phyloP scores from a whole-genome alignment of 2,888 invertebrate species.

The Ethmia dodecea region DNA sequence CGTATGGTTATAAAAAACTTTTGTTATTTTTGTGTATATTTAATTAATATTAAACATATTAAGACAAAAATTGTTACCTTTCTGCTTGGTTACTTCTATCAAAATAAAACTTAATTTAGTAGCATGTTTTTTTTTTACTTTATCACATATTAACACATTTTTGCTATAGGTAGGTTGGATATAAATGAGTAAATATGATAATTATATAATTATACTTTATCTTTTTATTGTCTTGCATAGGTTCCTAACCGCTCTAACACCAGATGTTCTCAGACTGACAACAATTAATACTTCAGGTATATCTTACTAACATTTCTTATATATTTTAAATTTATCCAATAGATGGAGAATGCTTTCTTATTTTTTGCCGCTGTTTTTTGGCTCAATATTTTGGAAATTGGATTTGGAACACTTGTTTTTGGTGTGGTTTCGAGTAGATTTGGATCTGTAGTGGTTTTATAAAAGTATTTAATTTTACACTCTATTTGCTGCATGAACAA shows the following conservation, averaged over 20 bases:
- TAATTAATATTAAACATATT: too few species aligned
- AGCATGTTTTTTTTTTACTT: slow-evolving; percentile 14
- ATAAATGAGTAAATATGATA: neutral
- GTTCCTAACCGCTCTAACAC: slow-evolving; percentile 76
- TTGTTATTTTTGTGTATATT: too few species aligned
- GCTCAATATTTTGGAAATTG: slow-evolving; percentile 27
- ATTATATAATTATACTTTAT: slow-evolving; percentile 1
- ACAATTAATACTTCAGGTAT: slow-evolving; percentile 75
- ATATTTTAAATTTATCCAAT: slow-evolving; percentile 29
- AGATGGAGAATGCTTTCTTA: slow-evolving; percentile 72
- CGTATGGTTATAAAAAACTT: too few species aligned
- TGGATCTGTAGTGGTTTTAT: slow-evolving; percentile 16
- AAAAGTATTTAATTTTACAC: slow-evolving; percentile 15
- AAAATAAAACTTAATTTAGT: too few species aligned
- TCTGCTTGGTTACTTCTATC: too few species aligned
- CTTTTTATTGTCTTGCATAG: slow-evolving; percentile 45
- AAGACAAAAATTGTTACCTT: too few species aligned
- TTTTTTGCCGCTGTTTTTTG: slow-evolving; percentile 41
- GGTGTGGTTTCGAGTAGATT: slow-evolving; percentile 17
- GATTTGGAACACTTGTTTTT: slow-evolving; percentile 18
- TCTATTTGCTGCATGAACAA: slow-evolving; percentile 28
- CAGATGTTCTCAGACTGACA: slow-evolving; percentile 75
- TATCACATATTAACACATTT: slow-evolving; percentile 31
- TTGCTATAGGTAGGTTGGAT: neutral
- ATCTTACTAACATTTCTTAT: slow-evolving; percentile 37